Evolutionary conservation across 2,888 invertebrate species (phyloP).

Genomic region (Cerastoderma edule): DNA sequence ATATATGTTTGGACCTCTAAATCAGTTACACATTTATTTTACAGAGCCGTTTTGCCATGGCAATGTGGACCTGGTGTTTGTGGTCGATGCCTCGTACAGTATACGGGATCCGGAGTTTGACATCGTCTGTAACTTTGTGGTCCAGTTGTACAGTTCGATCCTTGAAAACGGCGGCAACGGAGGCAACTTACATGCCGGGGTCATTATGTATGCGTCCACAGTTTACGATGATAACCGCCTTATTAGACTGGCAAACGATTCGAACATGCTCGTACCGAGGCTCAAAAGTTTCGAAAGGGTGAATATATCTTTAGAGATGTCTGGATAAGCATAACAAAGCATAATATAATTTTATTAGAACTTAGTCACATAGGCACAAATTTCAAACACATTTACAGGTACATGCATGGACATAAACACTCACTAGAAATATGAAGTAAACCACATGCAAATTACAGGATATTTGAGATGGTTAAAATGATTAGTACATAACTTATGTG

Average conservation of each 20-base stretch:
- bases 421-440: no score
- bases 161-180: background rate
- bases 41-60: constrained; percentile 22
- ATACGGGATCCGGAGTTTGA: constrained; percentile 5
- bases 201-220: constrained; percentile 28
- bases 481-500: no score
- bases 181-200: constrained; percentile 23
- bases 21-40: background rate
- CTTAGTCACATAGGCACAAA: no score
- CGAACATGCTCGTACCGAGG: background rate
- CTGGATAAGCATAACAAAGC: no score
- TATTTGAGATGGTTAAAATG: no score
- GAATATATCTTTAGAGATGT: constrained; percentile 7
- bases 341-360: no score
- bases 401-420: no score
- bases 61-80: constrained; percentile 19
- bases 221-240: constrained; percentile 17
- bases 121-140: constrained; percentile 8
- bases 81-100: constrained; percentile 25
- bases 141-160: constrained; percentile 17
- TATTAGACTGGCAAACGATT: constrained; percentile 5
- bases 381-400: no score
- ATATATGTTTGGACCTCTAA: no score
- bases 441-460: no score
- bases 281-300: constrained; percentile 25